These are phyloP conservation scores for Toxotes jaculatrix DNA, from an alignment of 2,113 vertebrate species.

Conservation along the genomic window DNA sequence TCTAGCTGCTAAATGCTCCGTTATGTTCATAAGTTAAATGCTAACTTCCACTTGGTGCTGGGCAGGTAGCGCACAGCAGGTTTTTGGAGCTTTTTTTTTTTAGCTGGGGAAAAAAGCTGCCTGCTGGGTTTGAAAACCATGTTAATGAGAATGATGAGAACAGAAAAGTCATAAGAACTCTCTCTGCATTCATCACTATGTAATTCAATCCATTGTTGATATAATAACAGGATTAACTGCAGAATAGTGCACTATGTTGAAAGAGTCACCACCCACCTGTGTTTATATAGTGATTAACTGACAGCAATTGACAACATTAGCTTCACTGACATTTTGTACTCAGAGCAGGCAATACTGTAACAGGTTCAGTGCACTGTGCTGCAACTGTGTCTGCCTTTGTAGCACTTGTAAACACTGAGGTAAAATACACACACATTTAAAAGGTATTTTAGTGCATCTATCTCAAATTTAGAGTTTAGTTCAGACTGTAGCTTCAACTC, in stretches of 20 bases:
- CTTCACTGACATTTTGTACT: too few species aligned
- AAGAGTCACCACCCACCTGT: neutral
- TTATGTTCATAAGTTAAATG: neutral
- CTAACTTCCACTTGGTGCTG: neutral
- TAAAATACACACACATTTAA: neutral
- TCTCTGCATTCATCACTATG: neutral
- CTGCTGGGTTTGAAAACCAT: neutral
- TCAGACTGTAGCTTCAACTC: slow-evolving; percentile 70
- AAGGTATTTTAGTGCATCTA: neutral
- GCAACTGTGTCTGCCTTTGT: neutral
- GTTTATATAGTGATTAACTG: neutral
- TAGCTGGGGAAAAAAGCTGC: neutral
- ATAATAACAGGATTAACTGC: neutral
- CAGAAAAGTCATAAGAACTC: neutral
- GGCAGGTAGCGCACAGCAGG: neutral
- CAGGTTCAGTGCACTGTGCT: neutral
- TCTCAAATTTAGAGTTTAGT: neutral
- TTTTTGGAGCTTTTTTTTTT: neutral
- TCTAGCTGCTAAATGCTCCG: neutral
- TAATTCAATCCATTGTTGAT: neutral
- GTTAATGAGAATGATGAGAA: neutral
- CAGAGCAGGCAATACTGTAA: neutral
- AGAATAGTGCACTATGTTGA: neutral
- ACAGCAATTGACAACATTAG: neutral
- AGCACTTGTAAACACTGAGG: neutral